These are phyloP conservation scores for human DNA, from an alignment of 2,113 vertebrate species.

Conservation along the genomic window GRCh38 chr2:217283001-217283500, in stretches of 20 bases:
- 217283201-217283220: neutral
- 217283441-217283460: conserved; percentile 49
- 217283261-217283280: neutral
- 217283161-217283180: neutral
- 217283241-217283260: neutral
- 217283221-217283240: neutral
- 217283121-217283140: neutral
- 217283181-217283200: neutral
- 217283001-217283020: conserved; percentile 21
- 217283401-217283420: conserved; percentile 27
- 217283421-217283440: conserved; percentile 64
- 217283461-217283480: conserved; percentile 70
- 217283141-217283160: conserved; percentile 6
- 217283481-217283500: conserved; percentile 36
- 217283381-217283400: conserved; percentile 46
- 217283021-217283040: neutral
- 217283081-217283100: neutral
- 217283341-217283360: conserved; percentile 61
- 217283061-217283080: neutral
- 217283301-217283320: neutral
- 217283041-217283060: neutral
- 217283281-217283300: conserved; percentile 19
- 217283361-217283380: conserved; percentile 6
- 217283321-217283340: neutral
- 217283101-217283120: neutral